Percentiles rank a stretch among this genome's conserved stretches.
These are phyloP conservation scores for Antheraea pernyi DNA, from an alignment of 1,140 invertebrate species.

Conservation along the genomic window DNA sequence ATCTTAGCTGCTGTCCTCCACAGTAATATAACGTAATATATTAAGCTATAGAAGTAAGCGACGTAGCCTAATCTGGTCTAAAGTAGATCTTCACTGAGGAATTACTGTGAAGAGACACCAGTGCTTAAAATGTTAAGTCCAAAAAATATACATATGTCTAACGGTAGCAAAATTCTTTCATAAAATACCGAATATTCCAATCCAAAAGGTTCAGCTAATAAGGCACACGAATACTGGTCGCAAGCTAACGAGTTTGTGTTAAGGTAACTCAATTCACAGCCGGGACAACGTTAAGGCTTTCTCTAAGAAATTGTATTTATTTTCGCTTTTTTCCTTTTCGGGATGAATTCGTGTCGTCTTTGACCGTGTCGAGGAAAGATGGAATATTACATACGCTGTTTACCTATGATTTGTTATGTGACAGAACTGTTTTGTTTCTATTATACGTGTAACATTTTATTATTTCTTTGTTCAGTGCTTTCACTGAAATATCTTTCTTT, in stretches of 20 bases:
- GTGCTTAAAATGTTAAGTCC: too few species aligned
- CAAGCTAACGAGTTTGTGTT: constrained; percentile 7
- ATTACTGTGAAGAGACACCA: too few species aligned
- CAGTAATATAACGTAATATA: too few species aligned
- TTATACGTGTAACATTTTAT: not conserved
- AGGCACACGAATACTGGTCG: constrained; percentile 1
- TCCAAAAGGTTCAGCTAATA: not conserved
- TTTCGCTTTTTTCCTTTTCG: not conserved
- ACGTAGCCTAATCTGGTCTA: too few species aligned
- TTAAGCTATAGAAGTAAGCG: too few species aligned
- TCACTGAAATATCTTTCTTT: not conserved
- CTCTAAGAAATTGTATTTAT: constrained; percentile 11
- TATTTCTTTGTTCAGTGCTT: not conserved
- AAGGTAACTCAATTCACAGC: constrained; percentile 9
- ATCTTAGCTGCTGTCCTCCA: too few species aligned
- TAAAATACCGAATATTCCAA: not conserved
- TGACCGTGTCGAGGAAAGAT: not conserved
- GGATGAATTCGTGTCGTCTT: not conserved
- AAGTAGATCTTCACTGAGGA: too few species aligned
- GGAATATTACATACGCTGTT: not conserved
- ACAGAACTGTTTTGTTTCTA: not conserved
- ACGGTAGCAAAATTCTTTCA: not conserved
- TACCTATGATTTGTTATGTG: not conserved
- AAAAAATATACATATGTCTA: not conserved
- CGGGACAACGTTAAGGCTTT: constrained; percentile 4